Base-by-base conservation (phyloP, 1,140 invertebrate genomes). In the Latrodectus geometricus region DNA sequence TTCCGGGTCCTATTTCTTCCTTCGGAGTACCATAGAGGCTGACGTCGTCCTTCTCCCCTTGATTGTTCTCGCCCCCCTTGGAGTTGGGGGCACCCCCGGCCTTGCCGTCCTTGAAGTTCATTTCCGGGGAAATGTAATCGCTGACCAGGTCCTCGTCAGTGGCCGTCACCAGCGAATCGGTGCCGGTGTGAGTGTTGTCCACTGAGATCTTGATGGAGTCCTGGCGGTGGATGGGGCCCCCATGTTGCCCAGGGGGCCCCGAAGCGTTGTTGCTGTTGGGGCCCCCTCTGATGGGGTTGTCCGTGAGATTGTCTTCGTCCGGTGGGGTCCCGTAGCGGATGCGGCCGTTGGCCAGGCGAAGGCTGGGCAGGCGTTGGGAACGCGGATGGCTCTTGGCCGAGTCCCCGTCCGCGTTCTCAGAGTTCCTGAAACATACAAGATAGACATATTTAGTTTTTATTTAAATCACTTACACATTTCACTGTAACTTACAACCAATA, bases 1-100 rank as follows among this genome's bases (percentile, higher is more conserved):
- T 88, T 49, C 89, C 89, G n/a, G 95, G 96, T 88, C 95, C 95
- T 90, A 96, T 94, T 90, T 98, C 97, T 92, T 99, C 97, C 93
- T 98, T 98, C 88, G 97, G 97, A 89, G 97, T 99, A 89, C 97
- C 97, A 93, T 98, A 99, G 89, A 99, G 94, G 91, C 96, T 97
- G 90, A 97, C 96, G 93, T 98, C 97, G 94, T 99, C 97, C 35
- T 90, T 86, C 20, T 89, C 88, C 0, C 73, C 77, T 48, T 82
- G 54, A 56, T 68, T 74, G 35, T 65, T 52, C 8, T 75, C 80
- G 52, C 76, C 74, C 54, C 76, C 69, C n/a, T 91, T 66, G 90
- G 69, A n/a, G 88, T 88, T 90, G 90, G 80, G 90, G 89, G 61
- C n/a, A 35, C 23, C 56, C 17, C 52, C 15, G 88, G 87, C 15